These are phyloP conservation scores for Dromaius novaehollandiae DNA, from an alignment of 2,113 vertebrate genomes.

Conservation along the genomic window DNA sequence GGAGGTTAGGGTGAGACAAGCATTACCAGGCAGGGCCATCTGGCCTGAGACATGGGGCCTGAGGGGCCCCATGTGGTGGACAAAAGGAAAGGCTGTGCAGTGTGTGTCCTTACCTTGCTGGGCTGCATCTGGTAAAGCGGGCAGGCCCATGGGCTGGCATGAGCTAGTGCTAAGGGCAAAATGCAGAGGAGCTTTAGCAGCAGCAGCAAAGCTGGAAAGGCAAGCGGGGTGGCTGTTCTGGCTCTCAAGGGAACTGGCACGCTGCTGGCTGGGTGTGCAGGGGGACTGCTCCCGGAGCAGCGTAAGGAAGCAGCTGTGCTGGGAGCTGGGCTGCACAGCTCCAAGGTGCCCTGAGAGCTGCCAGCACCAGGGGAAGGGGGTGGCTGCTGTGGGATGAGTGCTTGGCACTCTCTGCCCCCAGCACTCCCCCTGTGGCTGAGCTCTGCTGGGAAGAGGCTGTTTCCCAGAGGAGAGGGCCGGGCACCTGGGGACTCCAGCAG, in stretches of 20 bases:
- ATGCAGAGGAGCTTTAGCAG: too few species aligned
- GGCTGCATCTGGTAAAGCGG: constrained; percentile 47
- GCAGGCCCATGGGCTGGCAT: constrained; percentile 61
- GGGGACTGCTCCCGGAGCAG: too few species aligned
- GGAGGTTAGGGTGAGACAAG: background rate
- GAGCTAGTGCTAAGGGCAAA: constrained; percentile 62
- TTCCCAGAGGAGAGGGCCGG: background rate
- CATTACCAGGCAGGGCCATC: background rate
- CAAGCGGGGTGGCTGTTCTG: too few species aligned
- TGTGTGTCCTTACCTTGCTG: constrained; percentile 35
- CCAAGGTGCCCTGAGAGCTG: background rate
- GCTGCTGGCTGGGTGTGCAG: background rate
- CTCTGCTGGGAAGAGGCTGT: background rate
- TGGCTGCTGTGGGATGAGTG: background rate
- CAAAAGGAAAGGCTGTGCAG: background rate
- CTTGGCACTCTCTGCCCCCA: background rate
- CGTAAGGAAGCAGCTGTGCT: background rate
- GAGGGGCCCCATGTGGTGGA: background rate
- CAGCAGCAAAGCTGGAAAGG: too few species aligned
- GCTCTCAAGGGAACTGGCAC: too few species aligned
- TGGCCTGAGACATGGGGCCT: too few species aligned
- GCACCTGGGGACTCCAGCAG: background rate
- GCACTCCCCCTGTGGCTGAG: background rate
- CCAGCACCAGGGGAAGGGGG: background rate
- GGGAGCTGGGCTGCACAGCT: background rate